A percentile compares a stretch with the other conserved stretches of the same genome.
phyloP scores from a whole-genome alignment of 2,888 invertebrate species.

The Drosophila mulleri region DNA sequence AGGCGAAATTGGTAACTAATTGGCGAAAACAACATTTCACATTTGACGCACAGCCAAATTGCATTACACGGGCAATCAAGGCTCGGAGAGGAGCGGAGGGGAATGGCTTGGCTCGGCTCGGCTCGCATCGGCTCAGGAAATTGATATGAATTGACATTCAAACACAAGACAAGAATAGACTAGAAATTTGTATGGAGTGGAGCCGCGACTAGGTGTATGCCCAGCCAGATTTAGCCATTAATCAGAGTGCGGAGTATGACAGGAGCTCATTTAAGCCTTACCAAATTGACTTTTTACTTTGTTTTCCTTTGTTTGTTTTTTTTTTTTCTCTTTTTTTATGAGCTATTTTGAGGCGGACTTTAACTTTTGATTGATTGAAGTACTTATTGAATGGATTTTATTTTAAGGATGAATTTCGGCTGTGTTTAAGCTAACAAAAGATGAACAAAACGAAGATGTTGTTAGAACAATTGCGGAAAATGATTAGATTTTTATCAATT shows the following conservation, averaged over 20 bases:
- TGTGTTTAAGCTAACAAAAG: neutral
- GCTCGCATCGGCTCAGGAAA: conserved; percentile 36
- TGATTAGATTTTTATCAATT: neutral
- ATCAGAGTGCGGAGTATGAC: conserved; percentile 11
- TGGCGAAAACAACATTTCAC: conserved; percentile 77
- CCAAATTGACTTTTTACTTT: conserved; percentile 4
- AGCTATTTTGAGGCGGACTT: no score
- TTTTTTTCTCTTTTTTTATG: neutral
- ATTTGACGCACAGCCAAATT: conserved; percentile 58
- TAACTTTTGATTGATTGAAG: conserved; percentile 7
- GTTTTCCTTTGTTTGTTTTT: neutral
- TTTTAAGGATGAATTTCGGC: neutral
- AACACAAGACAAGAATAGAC: conserved; percentile 11
- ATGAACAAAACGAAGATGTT: neutral
- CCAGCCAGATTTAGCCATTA: conserved; percentile 9
- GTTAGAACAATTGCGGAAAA: neutral
- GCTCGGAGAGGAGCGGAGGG: neutral
- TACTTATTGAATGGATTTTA: neutral
- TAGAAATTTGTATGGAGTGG: neutral
- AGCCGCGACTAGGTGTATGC: neutral
- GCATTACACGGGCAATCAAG: conserved; percentile 43
- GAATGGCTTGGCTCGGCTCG: neutral
- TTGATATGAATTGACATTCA: conserved; percentile 38
- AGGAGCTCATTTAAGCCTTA: conserved; percentile 15
- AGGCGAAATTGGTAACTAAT: conserved; percentile 71